These are phyloP conservation scores for Pterostichus madidus DNA, from an alignment of 2,888 invertebrate genomes.

Conservation along the genomic window DNA sequence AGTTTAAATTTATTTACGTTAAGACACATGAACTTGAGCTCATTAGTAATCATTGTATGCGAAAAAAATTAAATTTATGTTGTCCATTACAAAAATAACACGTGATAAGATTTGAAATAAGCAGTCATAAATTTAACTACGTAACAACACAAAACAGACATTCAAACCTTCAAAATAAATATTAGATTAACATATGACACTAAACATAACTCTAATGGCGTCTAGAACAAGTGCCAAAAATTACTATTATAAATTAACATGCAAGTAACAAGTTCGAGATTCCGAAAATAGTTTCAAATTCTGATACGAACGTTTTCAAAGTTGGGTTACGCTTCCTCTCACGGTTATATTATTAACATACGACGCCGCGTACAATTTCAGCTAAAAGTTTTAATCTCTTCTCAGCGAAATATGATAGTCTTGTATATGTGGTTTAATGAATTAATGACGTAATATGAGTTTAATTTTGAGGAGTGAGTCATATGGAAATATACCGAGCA, in stretches of 20 bases:
- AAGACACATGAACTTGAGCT: not conserved
- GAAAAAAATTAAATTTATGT: not conserved
- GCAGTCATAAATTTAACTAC: not conserved
- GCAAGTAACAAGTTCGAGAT: not conserved
- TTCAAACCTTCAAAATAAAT: not conserved
- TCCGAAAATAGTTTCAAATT: not conserved
- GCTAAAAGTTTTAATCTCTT: conserved; percentile 41
- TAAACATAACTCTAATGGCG: conserved; percentile 1
- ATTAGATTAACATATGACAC: not conserved
- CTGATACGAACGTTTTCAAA: not conserved
- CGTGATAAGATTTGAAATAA: conserved; percentile 5
- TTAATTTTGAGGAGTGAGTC: conserved; percentile 39
- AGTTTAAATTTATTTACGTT: not conserved
- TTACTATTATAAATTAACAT: conserved; percentile 2
- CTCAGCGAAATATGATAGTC: conserved; percentile 27
- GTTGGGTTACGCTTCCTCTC: not conserved
- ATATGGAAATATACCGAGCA: conserved; percentile 35
- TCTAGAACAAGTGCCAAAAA: conserved; percentile 7
- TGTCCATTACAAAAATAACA: not conserved
- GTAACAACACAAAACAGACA: not conserved
- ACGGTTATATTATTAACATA: conserved; percentile 7
- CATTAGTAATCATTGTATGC: not conserved
- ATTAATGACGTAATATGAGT: conserved; percentile 42
- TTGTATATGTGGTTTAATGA: conserved; percentile 30
- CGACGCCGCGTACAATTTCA: not conserved